These are phyloP conservation scores for Drosophila algonquin DNA, from an alignment of 2,888 invertebrate genomes.

Conservation along the genomic window DNA sequence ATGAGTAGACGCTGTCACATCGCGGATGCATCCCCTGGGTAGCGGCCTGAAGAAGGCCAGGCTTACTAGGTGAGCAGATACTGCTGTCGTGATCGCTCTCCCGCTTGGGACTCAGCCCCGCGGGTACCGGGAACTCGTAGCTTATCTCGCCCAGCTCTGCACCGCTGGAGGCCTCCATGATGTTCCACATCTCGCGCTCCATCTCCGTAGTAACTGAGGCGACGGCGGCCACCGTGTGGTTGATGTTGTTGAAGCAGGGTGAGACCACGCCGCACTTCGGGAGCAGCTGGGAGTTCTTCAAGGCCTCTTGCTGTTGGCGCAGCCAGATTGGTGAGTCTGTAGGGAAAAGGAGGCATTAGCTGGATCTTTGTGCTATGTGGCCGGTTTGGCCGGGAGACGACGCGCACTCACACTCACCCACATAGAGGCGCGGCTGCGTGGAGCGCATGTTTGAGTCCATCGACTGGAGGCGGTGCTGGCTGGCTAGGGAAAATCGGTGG, in stretches of 20 bases:
- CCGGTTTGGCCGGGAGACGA: conserved; percentile 25
- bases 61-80: conserved; percentile 15
- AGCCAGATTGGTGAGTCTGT: conserved; percentile 87
- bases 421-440: conserved; percentile 85
- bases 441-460: conserved; percentile 85
- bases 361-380: conserved; percentile 17
- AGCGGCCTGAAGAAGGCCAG: not conserved
- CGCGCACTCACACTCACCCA: conserved; percentile 81
- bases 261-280: conserved; percentile 75
- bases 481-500: conserved; percentile 83
- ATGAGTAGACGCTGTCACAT: conserved; percentile 74
- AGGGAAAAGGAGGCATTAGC: conserved; percentile 20
- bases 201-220: conserved; percentile 83
- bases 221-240: conserved; percentile 83
- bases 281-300: conserved; percentile 72
- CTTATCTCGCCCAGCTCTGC: conserved; percentile 79
- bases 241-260: conserved; percentile 81
- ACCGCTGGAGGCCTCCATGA: conserved; percentile 84
- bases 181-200: conserved; percentile 85
- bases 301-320: conserved; percentile 84
- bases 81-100: conserved; percentile 23
- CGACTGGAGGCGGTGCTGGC: conserved; percentile 84
- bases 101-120: conserved; percentile 16
- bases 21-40: conserved; percentile 27
- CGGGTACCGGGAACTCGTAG: conserved; percentile 65